Percentiles rank a stretch among this genome's conserved stretches.
These are phyloP conservation scores for Orthosia gothica DNA, from an alignment of 2,888 invertebrate species.

Conservation along the genomic window DNA sequence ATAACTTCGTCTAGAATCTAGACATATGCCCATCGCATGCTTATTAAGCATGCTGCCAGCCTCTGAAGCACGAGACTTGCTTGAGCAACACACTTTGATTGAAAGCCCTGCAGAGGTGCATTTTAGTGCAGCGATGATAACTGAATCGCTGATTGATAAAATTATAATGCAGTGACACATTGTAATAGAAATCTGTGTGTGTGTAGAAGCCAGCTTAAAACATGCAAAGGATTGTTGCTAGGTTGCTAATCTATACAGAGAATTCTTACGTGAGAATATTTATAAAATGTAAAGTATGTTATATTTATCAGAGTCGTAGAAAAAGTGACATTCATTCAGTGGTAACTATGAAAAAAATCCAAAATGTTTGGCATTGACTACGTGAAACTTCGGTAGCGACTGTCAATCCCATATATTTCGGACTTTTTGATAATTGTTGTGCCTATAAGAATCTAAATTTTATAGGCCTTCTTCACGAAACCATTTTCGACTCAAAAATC, in stretches of 20 bases:
- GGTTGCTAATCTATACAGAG: neutral
- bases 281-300: no score
- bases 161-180: conserved; percentile 1
- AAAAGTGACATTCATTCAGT: no score
- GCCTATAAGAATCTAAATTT: neutral
- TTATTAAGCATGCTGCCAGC: conserved; percentile 47
- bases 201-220: no score
- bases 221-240: neutral
- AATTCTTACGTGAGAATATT: neutral
- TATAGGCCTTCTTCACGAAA: neutral
- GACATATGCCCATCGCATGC: conserved; percentile 36
- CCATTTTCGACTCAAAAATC: neutral
- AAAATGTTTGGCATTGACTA: no score
- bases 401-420: no score
- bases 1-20: conserved; percentile 33
- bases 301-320: no score
- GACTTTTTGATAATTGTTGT: no score
- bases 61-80: conserved; percentile 45
- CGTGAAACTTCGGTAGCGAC: no score
- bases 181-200: conserved; percentile 4
- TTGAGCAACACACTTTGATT: conserved; percentile 26
- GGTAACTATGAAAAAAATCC: no score
- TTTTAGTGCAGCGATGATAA: conserved; percentile 52
- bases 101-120: conserved; percentile 37
- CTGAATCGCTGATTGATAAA: conserved; percentile 40